phyloP scores from a whole-genome alignment of 2,113 vertebrate species.

The Calypte anna region DNA sequence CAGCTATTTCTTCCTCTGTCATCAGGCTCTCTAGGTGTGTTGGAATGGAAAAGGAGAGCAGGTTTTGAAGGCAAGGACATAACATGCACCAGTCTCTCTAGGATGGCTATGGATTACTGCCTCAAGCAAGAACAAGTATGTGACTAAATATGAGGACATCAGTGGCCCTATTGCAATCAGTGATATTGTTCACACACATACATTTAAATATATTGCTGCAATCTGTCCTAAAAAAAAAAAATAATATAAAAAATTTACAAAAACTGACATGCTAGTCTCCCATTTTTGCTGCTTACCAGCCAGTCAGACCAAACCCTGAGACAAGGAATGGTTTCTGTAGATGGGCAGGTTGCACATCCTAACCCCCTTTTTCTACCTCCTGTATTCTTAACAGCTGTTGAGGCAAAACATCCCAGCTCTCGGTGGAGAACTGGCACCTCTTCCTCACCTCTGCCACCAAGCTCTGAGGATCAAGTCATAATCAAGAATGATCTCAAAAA shows the following conservation, averaged over 20 bases:
- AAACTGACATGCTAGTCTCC: neutral
- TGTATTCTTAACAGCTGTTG: too few species aligned
- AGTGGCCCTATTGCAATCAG: neutral
- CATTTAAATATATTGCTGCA: neutral
- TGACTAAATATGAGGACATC: neutral
- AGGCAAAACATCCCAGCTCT: too few species aligned
- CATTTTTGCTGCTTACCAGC: neutral
- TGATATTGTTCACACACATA: neutral
- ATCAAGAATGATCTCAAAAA: neutral
- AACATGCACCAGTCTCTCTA: neutral
- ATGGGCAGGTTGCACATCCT: fast-evolving
- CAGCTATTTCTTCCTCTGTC: neutral
- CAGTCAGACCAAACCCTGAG: neutral
- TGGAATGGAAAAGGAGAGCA: neutral
- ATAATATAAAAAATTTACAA: neutral
- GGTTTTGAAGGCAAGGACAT: neutral
- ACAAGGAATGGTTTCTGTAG: neutral
- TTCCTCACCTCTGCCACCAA: neutral
- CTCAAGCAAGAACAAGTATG: neutral
- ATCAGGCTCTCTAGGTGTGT: neutral
- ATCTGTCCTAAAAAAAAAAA: neutral
- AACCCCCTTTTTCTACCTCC: fast-evolving
- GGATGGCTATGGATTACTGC: neutral
- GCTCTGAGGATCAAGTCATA: neutral
- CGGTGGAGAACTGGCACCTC: fast-evolving